Conservation (phyloP, 2,797 vertebrate species). For the Anguilla obscura region DNA sequence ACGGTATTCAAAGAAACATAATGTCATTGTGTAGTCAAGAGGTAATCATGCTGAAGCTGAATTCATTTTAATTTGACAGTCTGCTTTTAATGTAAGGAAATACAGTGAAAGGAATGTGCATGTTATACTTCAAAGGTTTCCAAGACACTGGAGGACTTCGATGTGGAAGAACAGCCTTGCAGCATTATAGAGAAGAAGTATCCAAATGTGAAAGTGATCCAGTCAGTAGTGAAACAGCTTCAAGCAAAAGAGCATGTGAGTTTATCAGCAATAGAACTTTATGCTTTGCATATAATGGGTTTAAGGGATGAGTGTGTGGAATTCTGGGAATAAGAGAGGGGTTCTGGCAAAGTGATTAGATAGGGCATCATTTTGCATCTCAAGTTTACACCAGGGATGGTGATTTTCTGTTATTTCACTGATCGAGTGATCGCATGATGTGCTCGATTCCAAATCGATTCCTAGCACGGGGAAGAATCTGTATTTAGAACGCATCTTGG, state of each 20-base stretch:
- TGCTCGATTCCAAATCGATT: too few species aligned
- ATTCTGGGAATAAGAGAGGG: not conserved
- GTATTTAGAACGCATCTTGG: too few species aligned
- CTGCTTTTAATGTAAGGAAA: not conserved
- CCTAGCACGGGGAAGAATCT: too few species aligned
- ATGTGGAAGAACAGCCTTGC: slow-evolving; percentile 83
- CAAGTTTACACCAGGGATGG: too few species aligned
- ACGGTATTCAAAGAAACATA: not conserved
- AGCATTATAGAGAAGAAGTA: slow-evolving; percentile 78
- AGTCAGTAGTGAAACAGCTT: slow-evolving; percentile 80
- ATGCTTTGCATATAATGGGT: not conserved
- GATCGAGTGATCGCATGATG: too few species aligned
- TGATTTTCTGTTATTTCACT: too few species aligned
- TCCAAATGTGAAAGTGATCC: slow-evolving; percentile 85
- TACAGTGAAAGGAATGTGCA: not conserved
- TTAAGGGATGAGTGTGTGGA: not conserved
- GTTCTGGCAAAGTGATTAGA: not conserved
- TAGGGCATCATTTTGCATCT: not conserved
- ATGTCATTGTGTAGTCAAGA: not conserved
- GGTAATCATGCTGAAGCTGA: not conserved
- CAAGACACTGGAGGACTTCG: slow-evolving; percentile 86
- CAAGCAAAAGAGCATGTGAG: slow-evolving; percentile 78
- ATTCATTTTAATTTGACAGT: not conserved
- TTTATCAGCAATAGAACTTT: not conserved
- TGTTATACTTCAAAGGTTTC: slow-evolving; percentile 74